phyloP scores from a whole-genome alignment of 2,888 invertebrate species.

The Cabera pusaria region DNA sequence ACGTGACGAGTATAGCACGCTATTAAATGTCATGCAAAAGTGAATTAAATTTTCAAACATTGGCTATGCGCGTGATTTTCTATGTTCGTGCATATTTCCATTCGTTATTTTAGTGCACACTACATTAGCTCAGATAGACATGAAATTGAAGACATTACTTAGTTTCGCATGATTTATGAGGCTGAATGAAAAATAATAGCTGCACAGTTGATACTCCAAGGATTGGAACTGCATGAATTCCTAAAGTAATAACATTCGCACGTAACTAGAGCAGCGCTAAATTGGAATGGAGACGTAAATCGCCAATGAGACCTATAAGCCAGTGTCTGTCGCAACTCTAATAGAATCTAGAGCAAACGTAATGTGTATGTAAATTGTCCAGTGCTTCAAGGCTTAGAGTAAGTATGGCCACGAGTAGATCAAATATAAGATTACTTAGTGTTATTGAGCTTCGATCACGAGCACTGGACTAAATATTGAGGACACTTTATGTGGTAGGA shows the following conservation, averaged over 20 bases:
- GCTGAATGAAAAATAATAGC: neutral
- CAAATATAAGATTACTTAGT: slow-evolving; percentile 44
- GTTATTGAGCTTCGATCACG: slow-evolving; percentile 33
- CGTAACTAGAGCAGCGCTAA: slow-evolving; percentile 38
- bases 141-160: slow-evolving; percentile 4
- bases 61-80: slow-evolving; percentile 64
- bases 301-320: slow-evolving; percentile 53
- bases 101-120: slow-evolving; percentile 31
- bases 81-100: slow-evolving; percentile 55
- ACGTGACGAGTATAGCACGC: slow-evolving; percentile 53
- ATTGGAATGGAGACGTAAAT: slow-evolving; percentile 57
- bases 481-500: slow-evolving; percentile 29
- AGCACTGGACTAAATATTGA: slow-evolving; percentile 30
- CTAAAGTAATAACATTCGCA: slow-evolving; percentile 14
- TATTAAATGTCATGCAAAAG: slow-evolving; percentile 67
- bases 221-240: no score
- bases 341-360: slow-evolving; percentile 62
- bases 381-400: slow-evolving; percentile 50
- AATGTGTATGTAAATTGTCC: slow-evolving; percentile 67
- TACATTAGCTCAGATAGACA: slow-evolving; percentile 8
- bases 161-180: neutral
- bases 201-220: neutral
- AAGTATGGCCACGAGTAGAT: slow-evolving; percentile 52
- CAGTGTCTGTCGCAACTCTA: slow-evolving; percentile 50
- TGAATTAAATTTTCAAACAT: slow-evolving; percentile 69